Percentiles rank a stretch among this genome's conserved stretches.
phyloP scores from a whole-genome alignment of 1,140 invertebrate species.

The Nixonia krombeini region DNA sequence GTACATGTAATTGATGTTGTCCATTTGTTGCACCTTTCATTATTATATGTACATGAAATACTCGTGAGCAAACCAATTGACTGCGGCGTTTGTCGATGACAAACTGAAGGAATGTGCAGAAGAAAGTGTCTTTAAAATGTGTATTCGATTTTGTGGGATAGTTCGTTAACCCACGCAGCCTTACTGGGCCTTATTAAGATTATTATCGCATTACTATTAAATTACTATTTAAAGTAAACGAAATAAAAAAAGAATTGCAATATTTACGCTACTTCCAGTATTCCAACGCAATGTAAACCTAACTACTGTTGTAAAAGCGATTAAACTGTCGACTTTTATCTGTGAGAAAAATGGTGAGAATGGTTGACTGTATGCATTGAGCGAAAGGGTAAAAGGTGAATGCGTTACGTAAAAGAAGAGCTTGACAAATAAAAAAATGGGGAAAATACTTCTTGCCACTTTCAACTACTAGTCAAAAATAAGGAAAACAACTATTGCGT shows the following conservation, averaged over 20 bases:
- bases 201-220: conserved; percentile 69
- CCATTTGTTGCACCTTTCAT: conserved; percentile 34
- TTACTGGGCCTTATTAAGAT: conserved; percentile 72
- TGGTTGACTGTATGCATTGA: conserved; percentile 17
- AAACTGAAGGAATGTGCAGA: conserved; percentile 26
- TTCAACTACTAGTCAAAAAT: conserved; percentile 57
- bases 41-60: conserved; percentile 14
- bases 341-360: conserved; percentile 22
- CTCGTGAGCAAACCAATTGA: conserved; percentile 33
- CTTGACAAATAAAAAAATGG: conserved; percentile 29
- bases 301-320: conserved; percentile 45
- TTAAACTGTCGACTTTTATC: conserved; percentile 48
- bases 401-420: conserved; percentile 22
- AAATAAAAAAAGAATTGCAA: conserved; percentile 54
- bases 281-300: conserved; percentile 56
- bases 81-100: conserved; percentile 20
- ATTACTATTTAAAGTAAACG: conserved; percentile 59
- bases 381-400: conserved; percentile 10
- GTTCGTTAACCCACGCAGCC: conserved; percentile 68
- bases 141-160: conserved; percentile 68
- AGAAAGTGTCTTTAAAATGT: conserved; percentile 59
- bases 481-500: conserved; percentile 61
- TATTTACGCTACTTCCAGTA: conserved; percentile 64
- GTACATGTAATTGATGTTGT: conserved; percentile 39
- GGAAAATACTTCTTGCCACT: conserved; percentile 47